Evolutionary conservation across 2,797 vertebrate genomes (phyloP).

Genomic region (Halcyon chelicuti): DNA sequence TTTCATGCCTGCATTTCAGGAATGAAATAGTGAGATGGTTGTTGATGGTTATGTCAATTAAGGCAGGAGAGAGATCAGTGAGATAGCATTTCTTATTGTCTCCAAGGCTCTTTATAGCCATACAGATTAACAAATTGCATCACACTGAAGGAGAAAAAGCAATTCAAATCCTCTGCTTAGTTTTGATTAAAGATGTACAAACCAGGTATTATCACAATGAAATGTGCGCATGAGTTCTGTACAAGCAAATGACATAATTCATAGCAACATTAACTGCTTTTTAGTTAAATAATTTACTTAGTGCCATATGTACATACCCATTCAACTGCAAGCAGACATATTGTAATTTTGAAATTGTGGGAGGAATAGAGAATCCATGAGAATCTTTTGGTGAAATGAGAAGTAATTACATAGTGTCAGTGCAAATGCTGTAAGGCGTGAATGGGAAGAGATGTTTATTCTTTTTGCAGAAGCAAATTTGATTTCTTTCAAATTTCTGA

Average conservation of each 20-base stretch:
- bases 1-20: slow-evolving; percentile 36
- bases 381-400: slow-evolving; percentile 58
- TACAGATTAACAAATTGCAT: slow-evolving; percentile 27
- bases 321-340: slow-evolving; percentile 29
- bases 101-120: not conserved
- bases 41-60: not conserved
- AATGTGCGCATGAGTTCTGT: slow-evolving; percentile 2
- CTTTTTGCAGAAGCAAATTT: slow-evolving; percentile 63
- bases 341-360: slow-evolving; percentile 57
- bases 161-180: not conserved
- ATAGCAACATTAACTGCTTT: slow-evolving; percentile 46
- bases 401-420: slow-evolving; percentile 55
- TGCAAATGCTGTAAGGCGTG: slow-evolving; percentile 4
- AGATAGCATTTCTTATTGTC: not conserved
- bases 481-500: slow-evolving; percentile 62
- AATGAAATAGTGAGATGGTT: not conserved
- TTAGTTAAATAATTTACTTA: slow-evolving; percentile 64
- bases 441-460: slow-evolving; percentile 64
- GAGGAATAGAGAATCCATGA: slow-evolving; percentile 49
- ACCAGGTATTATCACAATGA: slow-evolving; percentile 41
- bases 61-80: not conserved
- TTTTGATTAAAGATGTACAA: slow-evolving; percentile 54
- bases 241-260: slow-evolving; percentile 38
- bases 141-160: slow-evolving; percentile 9
- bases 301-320: not conserved